A percentile compares a stretch with the other conserved stretches of the same genome.
Evolutionary conservation across 2,888 invertebrate genomes (phyloP).

Genomic region (Tortricodes alternella): DNA sequence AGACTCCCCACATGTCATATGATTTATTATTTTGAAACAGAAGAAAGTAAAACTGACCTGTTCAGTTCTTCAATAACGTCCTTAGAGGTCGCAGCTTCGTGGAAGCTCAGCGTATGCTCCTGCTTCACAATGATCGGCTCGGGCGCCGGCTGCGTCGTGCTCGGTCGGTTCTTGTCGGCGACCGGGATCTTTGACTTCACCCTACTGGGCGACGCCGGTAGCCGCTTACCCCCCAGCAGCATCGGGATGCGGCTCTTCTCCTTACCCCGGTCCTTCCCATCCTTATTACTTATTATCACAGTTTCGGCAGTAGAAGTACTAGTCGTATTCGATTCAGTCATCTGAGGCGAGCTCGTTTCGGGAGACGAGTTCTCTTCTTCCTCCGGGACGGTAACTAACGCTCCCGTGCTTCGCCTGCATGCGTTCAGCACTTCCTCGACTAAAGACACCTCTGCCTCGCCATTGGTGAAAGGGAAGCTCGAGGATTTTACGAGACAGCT

Average conservation of each 20-base stretch:
- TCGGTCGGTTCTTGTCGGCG: constrained; percentile 52
- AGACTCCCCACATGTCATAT: no score
- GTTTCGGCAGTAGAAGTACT: constrained; percentile 88
- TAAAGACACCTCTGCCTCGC: constrained; percentile 68
- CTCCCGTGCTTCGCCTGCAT: constrained; percentile 69
- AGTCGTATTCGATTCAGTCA: constrained; percentile 86
- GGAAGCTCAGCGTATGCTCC: constrained; percentile 86
- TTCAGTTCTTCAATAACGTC: constrained; percentile 90
- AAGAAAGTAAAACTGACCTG: constrained; percentile 52
- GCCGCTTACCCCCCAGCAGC: constrained; percentile 74
- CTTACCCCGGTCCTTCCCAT: constrained; percentile 68
- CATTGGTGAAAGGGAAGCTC: constrained; percentile 60
- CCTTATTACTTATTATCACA: constrained; percentile 85
- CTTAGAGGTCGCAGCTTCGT: constrained; percentile 88
- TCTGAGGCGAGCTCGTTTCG: constrained; percentile 80
- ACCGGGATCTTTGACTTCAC: constrained; percentile 71
- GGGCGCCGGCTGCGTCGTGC: constrained; percentile 43
- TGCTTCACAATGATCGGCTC: constrained; percentile 75
- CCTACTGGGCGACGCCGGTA: constrained; percentile 70
- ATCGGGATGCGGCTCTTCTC: constrained; percentile 83
- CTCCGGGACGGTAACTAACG: constrained; percentile 84
- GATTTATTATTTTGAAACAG: no score
- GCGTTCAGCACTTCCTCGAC: constrained; percentile 75
- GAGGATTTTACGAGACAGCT: constrained; percentile 62
- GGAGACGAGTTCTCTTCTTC: constrained; percentile 84